phyloP scores from a whole-genome alignment of 2,888 invertebrate genomes.

The Halocaridina rubra region DNA sequence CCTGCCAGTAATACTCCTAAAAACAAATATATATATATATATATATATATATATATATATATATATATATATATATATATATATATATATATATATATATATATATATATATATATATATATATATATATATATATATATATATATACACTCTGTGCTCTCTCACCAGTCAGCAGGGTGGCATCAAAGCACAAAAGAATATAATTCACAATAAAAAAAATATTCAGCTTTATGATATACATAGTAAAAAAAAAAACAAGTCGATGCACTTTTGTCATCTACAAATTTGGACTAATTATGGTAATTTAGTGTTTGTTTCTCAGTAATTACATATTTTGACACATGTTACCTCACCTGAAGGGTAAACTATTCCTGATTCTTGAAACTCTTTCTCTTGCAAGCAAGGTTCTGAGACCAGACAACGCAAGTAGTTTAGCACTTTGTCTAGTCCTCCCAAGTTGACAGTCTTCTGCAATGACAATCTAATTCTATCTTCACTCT shows the following conservation, averaged over 20 bases:
- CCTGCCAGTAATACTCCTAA: slow-evolving; percentile 17
- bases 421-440: slow-evolving; percentile 22
- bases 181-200: too few relatives aligned
- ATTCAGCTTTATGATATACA: too few relatives aligned
- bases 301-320: too few relatives aligned
- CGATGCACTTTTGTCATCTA: too few relatives aligned
- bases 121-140: background rate
- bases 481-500: slow-evolving; percentile 38
- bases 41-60: background rate
- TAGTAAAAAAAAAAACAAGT: too few relatives aligned
- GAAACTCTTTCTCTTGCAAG: slow-evolving; percentile 20
- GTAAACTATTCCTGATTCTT: slow-evolving; percentile 17
- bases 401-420: slow-evolving; percentile 39
- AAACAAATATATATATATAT: background rate
- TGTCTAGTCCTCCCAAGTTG: slow-evolving; percentile 44
- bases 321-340: too few relatives aligned
- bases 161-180: too few relatives aligned
- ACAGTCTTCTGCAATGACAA: background rate
- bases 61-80: background rate
- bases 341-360: slow-evolving; percentile 51
- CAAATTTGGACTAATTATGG: too few relatives aligned
- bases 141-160: too few relatives aligned
- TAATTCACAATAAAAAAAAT: too few relatives aligned
- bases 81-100: background rate
- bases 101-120: background rate